These are phyloP conservation scores for Albula glossodonta DNA, from an alignment of 2,113 vertebrate species.

Conservation along the genomic window DNA sequence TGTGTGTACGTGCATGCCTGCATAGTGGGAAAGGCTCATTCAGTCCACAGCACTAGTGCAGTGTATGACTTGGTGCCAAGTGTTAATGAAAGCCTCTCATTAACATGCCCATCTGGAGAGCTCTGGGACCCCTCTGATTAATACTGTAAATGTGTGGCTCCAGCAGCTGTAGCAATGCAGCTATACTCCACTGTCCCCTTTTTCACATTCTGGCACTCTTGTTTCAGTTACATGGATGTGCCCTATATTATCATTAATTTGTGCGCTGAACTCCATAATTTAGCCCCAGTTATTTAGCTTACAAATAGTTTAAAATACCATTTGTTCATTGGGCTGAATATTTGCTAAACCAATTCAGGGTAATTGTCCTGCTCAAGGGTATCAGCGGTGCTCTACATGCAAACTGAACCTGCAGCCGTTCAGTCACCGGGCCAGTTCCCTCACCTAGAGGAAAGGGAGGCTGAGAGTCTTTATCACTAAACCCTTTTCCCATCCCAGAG, in stretches of 20 bases:
- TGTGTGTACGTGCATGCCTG: background rate
- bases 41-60: background rate
- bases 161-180: background rate
- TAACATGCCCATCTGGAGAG: background rate
- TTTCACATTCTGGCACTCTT: background rate
- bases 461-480: background rate
- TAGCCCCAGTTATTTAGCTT: background rate
- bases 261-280: background rate
- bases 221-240: background rate
- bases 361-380: background rate
- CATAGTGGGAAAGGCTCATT: background rate
- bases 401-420: background rate
- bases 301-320: background rate
- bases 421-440: background rate
- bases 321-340: background rate
- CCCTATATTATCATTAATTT: background rate
- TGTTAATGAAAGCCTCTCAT: background rate
- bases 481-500: background rate
- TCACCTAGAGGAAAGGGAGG: background rate
- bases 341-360: background rate
- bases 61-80: background rate
- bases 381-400: background rate
- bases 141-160: background rate
- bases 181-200: background rate
- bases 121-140: background rate